phyloP scores from a whole-genome alignment of 2,888 invertebrate species.

The Nomada goodeniana region DNA sequence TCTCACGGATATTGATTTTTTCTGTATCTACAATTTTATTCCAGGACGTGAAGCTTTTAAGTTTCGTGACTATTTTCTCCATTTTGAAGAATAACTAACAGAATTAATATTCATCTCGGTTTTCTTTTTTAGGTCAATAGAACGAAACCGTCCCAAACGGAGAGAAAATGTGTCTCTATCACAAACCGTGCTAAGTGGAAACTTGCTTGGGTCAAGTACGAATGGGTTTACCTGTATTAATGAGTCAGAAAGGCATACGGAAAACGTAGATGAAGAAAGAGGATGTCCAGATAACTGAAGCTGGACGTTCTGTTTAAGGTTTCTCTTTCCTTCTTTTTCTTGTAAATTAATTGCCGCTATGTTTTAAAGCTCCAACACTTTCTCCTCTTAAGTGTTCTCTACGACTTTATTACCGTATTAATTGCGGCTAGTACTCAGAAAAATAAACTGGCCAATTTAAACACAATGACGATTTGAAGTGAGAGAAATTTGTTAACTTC shows the following conservation, averaged over 20 bases:
- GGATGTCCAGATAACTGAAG: not conserved
- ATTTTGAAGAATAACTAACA: too few species aligned
- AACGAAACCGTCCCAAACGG: not conserved
- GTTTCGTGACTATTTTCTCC: too few species aligned
- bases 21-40: too few species aligned
- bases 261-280: not conserved
- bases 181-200: too few species aligned
- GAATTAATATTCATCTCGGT: too few species aligned
- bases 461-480: too few species aligned
- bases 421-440: not conserved
- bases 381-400: not conserved
- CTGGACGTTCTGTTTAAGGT: not conserved
- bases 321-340: not conserved
- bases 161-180: not conserved
- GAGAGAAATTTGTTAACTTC: too few species aligned
- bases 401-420: not conserved
- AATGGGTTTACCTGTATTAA: constrained; percentile 17
- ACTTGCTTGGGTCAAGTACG: constrained; percentile 32
- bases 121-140: not conserved
- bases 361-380: not conserved
- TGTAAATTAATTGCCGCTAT: not conserved
- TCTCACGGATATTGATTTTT: too few species aligned
- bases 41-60: too few species aligned
- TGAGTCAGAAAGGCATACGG: not conserved
- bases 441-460: too few species aligned